Conservation (phyloP, 92 coral and sea anemone species). For the Umimayanthus chanpuru region DNA sequence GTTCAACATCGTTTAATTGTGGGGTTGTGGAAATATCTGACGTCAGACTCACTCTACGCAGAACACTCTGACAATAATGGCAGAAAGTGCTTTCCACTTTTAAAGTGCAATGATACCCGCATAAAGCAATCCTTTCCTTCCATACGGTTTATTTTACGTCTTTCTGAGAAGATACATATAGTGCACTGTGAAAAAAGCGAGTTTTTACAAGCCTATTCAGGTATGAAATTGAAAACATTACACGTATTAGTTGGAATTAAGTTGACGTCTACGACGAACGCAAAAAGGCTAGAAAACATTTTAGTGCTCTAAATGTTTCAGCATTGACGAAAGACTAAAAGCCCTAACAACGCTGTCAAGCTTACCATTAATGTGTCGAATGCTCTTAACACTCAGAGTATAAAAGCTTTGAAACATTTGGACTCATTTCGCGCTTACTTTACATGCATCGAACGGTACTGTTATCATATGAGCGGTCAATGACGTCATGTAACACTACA, state of each 20-base stretch:
- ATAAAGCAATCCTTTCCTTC: neutral
- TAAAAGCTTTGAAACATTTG: neutral
- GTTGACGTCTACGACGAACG: too few relatives aligned
- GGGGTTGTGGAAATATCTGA: neutral
- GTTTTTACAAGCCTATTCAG: too few relatives aligned
- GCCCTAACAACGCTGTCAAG: neutral
- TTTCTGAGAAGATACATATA: neutral
- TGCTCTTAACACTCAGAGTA: neutral
- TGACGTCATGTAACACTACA: slow-evolving; percentile 8
- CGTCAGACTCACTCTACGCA: neutral
- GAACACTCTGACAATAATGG: neutral
- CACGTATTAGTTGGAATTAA: too few relatives aligned
- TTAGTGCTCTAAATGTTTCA: too few relatives aligned
- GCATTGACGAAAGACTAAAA: neutral
- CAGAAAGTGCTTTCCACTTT: neutral
- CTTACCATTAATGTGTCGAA: neutral
- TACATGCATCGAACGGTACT: neutral
- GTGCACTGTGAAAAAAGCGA: neutral
- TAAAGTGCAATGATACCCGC: neutral
- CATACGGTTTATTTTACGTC: too few relatives aligned
- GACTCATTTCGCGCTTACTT: neutral
- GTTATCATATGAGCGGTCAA: neutral
- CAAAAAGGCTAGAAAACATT: too few relatives aligned
- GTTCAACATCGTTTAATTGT: neutral
- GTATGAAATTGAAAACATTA: too few relatives aligned